phyloP scores from a whole-genome alignment of 2,797 vertebrate genomes.

The Eidolon dupreanum region DNA sequence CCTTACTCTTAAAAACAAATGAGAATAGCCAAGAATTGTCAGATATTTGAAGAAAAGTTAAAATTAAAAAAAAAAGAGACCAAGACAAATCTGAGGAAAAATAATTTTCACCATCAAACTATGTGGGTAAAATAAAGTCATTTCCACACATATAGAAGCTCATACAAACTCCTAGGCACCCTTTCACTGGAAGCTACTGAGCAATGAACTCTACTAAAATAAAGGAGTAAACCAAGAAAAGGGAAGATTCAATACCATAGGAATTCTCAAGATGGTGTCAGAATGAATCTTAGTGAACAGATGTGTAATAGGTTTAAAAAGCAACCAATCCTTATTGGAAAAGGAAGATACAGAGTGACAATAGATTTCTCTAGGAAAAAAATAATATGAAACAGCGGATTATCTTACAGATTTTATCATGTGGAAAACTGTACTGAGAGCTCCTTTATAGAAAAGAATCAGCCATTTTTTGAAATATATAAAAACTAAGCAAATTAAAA shows the following conservation, averaged over 20 bases:
- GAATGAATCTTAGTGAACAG: not conserved
- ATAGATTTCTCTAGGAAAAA: not conserved
- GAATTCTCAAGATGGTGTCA: not conserved
- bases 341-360: not conserved
- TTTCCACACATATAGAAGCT: not conserved
- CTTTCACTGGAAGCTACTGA: not conserved
- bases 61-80: not conserved
- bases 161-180: not conserved
- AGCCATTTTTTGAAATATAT: not conserved
- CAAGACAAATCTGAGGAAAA: slow-evolving; percentile 49
- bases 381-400: not conserved
- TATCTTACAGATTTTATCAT: slow-evolving; percentile 15
- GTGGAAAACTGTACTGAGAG: not conserved
- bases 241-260: not conserved
- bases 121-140: not conserved
- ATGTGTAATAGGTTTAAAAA: not conserved
- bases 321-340: not conserved
- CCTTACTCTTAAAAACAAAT: not conserved
- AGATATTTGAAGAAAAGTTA: slow-evolving; percentile 29
- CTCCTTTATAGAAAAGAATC: slow-evolving; percentile 3
- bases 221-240: not conserved
- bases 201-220: not conserved
- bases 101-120: not conserved
- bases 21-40: not conserved
- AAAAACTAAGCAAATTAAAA: slow-evolving; percentile 31